Conservation (phyloP, 2,888 invertebrate genomes). For the Ptilodon capucinus region DNA sequence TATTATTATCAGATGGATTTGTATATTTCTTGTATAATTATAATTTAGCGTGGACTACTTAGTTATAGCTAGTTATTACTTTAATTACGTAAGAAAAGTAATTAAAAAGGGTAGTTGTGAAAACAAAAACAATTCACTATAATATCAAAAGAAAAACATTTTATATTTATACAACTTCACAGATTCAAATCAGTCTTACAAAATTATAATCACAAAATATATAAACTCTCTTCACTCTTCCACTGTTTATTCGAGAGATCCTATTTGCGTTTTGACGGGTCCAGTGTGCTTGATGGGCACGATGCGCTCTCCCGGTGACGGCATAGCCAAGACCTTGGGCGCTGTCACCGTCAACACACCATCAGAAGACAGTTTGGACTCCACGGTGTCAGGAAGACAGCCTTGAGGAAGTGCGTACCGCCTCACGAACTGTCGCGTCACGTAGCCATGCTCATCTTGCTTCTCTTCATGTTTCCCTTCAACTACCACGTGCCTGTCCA, state of each 20-base stretch:
- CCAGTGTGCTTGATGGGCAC: constrained; percentile 85
- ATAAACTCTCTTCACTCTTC: constrained; percentile 12
- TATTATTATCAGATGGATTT: no score
- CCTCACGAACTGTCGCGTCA: constrained; percentile 88
- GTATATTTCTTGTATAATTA: no score
- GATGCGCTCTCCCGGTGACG: constrained; percentile 76
- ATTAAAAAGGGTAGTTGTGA: no score
- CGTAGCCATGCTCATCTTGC: constrained; percentile 87
- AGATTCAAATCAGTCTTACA: constrained; percentile 52
- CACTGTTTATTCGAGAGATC: constrained; percentile 23
- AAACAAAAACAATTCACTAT: no score
- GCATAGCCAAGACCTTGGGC: constrained; percentile 75
- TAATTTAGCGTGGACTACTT: no score
- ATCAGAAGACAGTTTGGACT: constrained; percentile 88
- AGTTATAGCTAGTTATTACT: no score
- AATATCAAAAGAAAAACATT: not conserved
- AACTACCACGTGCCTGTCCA: constrained; percentile 85
- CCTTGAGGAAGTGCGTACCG: constrained; percentile 88
- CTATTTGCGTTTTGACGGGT: constrained; percentile 67
- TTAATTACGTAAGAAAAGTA: no score
- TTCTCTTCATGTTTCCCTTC: constrained; percentile 91
- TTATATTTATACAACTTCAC: constrained; percentile 20
- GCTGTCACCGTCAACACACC: constrained; percentile 89
- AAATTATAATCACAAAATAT: constrained; percentile 15
- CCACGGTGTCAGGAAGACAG: constrained; percentile 87